These are phyloP conservation scores for Phoenicopterus ruber DNA, from an alignment of 2,113 vertebrate genomes.

Conservation along the genomic window DNA sequence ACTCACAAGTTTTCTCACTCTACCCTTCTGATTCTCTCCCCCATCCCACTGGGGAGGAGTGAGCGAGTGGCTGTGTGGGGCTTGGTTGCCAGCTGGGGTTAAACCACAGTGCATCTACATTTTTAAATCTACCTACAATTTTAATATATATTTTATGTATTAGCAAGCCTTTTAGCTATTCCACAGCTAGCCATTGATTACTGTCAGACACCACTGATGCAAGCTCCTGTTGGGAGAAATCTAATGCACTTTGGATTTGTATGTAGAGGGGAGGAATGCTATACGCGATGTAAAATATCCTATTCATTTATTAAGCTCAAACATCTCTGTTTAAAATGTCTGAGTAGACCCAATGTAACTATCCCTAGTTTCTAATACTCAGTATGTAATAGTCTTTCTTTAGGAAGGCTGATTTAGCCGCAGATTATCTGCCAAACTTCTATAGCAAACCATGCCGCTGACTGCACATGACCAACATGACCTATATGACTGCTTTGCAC, in stretches of 20 bases:
- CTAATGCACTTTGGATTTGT: not conserved
- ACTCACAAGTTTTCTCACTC: no score
- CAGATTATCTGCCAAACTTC: not conserved
- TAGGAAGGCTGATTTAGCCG: not conserved
- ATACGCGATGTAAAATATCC: not conserved
- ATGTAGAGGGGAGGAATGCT: not conserved
- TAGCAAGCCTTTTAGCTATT: not conserved
- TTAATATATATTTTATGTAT: not conserved
- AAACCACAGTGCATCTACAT: no score
- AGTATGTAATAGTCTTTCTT: not conserved
- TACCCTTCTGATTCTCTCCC: no score
- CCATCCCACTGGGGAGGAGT: no score
- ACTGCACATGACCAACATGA: not conserved
- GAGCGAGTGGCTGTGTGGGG: no score
- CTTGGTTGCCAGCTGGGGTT: no score
- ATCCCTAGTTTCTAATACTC: not conserved
- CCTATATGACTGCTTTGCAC: not conserved
- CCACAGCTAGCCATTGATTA: not conserved
- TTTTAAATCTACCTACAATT: not conserved
- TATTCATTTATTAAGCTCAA: not conserved
- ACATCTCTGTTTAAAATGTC: not conserved
- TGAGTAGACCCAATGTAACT: not conserved
- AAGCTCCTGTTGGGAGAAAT: not conserved
- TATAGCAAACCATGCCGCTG: not conserved
- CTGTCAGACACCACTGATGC: not conserved